A percentile compares a stretch with the other conserved stretches of the same genome.
Conservation (phyloP, 2,113 vertebrate species). For the Etheostoma spectabile region DNA sequence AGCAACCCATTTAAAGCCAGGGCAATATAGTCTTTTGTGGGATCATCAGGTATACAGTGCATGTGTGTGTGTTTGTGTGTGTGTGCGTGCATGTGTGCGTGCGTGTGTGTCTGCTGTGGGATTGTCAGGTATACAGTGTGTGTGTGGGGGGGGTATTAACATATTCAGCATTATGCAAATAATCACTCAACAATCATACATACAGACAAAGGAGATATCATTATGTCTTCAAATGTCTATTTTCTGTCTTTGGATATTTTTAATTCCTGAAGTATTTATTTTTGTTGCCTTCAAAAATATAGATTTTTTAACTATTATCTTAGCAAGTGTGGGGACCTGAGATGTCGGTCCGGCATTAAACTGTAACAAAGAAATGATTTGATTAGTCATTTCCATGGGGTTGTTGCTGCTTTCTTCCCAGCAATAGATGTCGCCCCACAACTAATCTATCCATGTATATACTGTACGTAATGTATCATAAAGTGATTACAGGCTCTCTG, state of each 20-base stretch:
- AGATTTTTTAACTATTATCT: conserved; percentile 31
- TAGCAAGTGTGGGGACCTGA: background rate
- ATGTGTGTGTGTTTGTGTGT: conserved; percentile 31
- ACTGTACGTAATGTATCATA: conserved; percentile 69
- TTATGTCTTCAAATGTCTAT: conserved; percentile 33
- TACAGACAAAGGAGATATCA: conserved; percentile 28
- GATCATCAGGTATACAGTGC: conserved; percentile 55
- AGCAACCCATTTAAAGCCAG: conserved; percentile 27
- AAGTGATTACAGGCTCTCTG: conserved; percentile 37
- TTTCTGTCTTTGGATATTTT: conserved; percentile 29
- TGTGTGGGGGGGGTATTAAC: no score
- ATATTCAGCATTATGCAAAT: conserved; percentile 66
- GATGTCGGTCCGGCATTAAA: conserved; percentile 18
- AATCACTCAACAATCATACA: conserved; percentile 34
- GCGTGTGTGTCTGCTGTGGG: conserved; percentile 13
- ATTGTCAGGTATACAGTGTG: no score
- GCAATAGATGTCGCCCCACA: conserved; percentile 28
- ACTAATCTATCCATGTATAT: conserved; percentile 64
- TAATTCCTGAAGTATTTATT: conserved; percentile 34
- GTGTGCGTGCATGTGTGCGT: conserved; percentile 12
- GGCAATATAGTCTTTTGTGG: conserved; percentile 44
- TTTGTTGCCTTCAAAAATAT: conserved; percentile 51
- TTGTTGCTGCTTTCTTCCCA: conserved; percentile 53
- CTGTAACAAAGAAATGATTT: conserved; percentile 33
- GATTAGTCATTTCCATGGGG: conserved; percentile 25